A percentile compares a stretch with the other conserved stretches of the same genome.
These are phyloP conservation scores for Crypturellus tataupa DNA, from an alignment of 2,797 vertebrate species.

Conservation along the genomic window DNA sequence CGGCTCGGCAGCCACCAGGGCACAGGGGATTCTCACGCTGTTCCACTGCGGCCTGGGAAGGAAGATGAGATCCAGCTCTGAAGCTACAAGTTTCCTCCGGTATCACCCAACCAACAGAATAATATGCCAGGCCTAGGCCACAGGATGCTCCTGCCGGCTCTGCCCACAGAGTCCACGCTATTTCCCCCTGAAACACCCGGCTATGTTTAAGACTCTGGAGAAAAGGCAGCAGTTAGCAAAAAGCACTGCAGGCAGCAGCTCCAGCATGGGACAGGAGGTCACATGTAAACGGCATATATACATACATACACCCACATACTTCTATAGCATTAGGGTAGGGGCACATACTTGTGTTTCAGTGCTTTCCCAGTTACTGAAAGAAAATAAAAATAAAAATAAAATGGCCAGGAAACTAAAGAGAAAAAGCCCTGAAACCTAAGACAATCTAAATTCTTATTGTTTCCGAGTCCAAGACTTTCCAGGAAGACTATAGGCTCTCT, in stretches of 20 bases:
- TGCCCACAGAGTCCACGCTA: too few relatives aligned
- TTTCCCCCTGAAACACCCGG: too few relatives aligned
- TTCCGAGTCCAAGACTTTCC: not conserved
- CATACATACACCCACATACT: too few relatives aligned
- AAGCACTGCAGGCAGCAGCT: not conserved
- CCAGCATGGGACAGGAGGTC: not conserved
- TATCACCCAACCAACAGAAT: not conserved
- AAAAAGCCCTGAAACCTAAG: not conserved
- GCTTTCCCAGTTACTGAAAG: not conserved
- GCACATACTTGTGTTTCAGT: not conserved
- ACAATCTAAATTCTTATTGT: not conserved
- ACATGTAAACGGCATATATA: too few relatives aligned
- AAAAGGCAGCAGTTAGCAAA: not conserved
- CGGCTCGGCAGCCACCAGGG: not conserved
- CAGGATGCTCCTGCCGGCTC: not conserved
- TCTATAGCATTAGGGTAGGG: rapidly evolving
- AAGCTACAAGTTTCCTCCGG: not conserved
- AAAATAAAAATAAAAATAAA: not conserved
- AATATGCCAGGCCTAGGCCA: rapidly evolving
- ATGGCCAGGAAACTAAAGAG: not conserved
- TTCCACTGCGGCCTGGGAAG: not conserved
- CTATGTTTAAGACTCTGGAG: not conserved
- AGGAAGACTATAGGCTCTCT: not conserved
- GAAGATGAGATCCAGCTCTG: not conserved
- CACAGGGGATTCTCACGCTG: too few relatives aligned